A percentile compares a stretch with the other conserved stretches of the same genome.
Evolutionary conservation across 37 sponge, comb jelly and placozoan species (phyloP).

Genomic region (Eunapius fragilis): DNA sequence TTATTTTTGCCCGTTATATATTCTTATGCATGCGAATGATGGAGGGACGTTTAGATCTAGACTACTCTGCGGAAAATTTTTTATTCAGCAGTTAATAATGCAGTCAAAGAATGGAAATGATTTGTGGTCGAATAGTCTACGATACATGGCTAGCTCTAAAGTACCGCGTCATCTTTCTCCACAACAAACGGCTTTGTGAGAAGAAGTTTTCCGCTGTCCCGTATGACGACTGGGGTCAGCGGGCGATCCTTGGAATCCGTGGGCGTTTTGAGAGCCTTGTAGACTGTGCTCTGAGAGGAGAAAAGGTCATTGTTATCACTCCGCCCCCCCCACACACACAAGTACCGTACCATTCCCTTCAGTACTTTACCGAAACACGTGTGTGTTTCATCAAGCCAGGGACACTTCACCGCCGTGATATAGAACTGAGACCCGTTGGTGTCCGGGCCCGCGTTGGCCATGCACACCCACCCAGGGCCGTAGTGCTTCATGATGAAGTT

Average conservation of each 20-base stretch:
- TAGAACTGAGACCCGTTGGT: slow-evolving; percentile 91
- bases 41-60: too few relatives aligned
- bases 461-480: slow-evolving; percentile 85
- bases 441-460: slow-evolving; percentile 87
- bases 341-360: slow-evolving; percentile 69
- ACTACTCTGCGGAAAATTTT: too few relatives aligned
- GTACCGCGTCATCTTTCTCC: slow-evolving; percentile 40
- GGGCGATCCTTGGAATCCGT: slow-evolving; percentile 68
- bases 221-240: slow-evolving; percentile 57
- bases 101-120: too few relatives aligned
- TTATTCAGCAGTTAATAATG: too few relatives aligned
- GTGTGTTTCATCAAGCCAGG: slow-evolving; percentile 80
- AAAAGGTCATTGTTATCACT: neutral
- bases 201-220: slow-evolving; percentile 48
- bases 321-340: too few relatives aligned
- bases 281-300: slow-evolving; percentile 45
- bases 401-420: slow-evolving; percentile 75
- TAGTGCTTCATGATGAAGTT: slow-evolving; percentile 79
- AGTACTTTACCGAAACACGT: slow-evolving; percentile 85
- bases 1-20: too few relatives aligned
- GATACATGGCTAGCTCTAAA: neutral
- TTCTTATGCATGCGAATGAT: too few relatives aligned
- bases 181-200: slow-evolving; percentile 49
- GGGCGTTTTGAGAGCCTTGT: slow-evolving; percentile 39
- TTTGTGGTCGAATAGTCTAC: too few relatives aligned